Percentiles rank a stretch among this genome's conserved stretches.
phyloP scores from a whole-genome alignment of 2,888 invertebrate genomes.

The Pemphredon lugubris region DNA sequence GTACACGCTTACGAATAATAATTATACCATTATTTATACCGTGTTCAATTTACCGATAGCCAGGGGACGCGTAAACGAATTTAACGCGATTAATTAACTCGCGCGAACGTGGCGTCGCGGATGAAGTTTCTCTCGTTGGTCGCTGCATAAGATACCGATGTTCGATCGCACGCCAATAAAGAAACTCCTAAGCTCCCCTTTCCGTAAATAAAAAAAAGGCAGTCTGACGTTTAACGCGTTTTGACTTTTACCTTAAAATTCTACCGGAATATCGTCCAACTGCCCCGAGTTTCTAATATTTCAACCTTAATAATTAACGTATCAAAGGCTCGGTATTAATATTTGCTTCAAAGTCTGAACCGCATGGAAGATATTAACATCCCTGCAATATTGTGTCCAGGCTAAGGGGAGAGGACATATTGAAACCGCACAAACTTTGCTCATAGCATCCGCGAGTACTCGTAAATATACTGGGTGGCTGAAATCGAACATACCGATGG shows the following conservation, averaged over 20 bases:
- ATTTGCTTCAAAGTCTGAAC: slow-evolving; percentile 71
- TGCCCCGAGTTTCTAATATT: slow-evolving; percentile 41
- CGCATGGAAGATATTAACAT: slow-evolving; percentile 79
- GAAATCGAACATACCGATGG: slow-evolving; percentile 44
- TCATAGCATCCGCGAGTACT: slow-evolving; percentile 71
- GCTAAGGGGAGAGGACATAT: slow-evolving; percentile 74
- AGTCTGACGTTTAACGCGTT: too few species aligned
- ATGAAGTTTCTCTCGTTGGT: slow-evolving; percentile 35
- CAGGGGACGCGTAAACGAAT: slow-evolving; percentile 52
- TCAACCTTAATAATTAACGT: slow-evolving; percentile 61
- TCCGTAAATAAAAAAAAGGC: too few species aligned
- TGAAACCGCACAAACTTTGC: slow-evolving; percentile 80
- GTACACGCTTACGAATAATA: slow-evolving; percentile 62
- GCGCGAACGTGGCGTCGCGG: slow-evolving; percentile 30
- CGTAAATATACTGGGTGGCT: slow-evolving; percentile 65
- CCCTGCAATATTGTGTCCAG: slow-evolving; percentile 79
- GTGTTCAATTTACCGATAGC: slow-evolving; percentile 57
- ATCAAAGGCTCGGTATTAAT: slow-evolving; percentile 71
- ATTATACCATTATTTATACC: slow-evolving; percentile 64
- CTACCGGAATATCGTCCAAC: too few species aligned
- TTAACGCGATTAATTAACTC: slow-evolving; percentile 63
- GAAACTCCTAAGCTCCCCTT: too few species aligned
- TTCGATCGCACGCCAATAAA: too few species aligned
- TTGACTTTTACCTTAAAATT: too few species aligned
- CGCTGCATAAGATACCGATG: too few species aligned